A percentile compares a stretch with the other conserved stretches of the same genome.
These are phyloP conservation scores for Apogon talboti DNA, from an alignment of 2,797 vertebrate genomes.

Conservation along the genomic window DNA sequence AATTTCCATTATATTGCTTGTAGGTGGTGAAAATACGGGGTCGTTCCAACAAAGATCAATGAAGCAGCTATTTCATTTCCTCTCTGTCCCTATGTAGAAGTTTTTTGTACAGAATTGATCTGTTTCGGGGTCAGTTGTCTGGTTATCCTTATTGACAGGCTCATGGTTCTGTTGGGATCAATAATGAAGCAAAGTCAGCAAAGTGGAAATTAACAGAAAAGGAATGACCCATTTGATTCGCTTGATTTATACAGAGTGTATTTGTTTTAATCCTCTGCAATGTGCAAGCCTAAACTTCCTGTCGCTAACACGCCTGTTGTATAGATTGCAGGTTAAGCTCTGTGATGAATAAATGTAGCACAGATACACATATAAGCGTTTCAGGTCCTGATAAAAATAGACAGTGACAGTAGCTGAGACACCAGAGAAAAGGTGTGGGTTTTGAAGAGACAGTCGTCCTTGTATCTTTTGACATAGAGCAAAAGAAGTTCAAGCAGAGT, in stretches of 20 bases:
- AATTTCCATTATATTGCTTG: constrained; percentile 1
- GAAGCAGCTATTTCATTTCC: constrained; percentile 64
- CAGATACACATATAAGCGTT: constrained; percentile 1
- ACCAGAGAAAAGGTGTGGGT: constrained; percentile 18
- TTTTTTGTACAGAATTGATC: constrained; percentile 42
- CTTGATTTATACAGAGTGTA: no score
- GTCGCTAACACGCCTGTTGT: not conserved
- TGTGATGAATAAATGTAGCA: constrained; percentile 32
- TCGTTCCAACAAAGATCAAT: constrained; percentile 49
- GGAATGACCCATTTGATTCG: no score
- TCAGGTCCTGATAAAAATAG: constrained; percentile 59
- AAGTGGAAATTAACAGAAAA: not conserved
- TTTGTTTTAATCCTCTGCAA: no score
- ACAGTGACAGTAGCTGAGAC: constrained; percentile 4
- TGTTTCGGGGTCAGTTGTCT: constrained; percentile 66
- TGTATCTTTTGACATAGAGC: constrained; percentile 18
- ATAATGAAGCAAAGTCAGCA: constrained; percentile 40
- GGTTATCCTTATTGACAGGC: constrained; percentile 33
- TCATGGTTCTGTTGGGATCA: constrained; percentile 39
- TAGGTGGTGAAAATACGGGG: constrained; percentile 8
- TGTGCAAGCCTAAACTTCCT: no score
- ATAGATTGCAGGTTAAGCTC: constrained; percentile 5
- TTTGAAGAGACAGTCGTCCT: constrained; percentile 3
- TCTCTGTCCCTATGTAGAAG: constrained; percentile 15
- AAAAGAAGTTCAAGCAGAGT: not conserved